Base-by-base conservation (phyloP, 2,888 invertebrate species). In the Scotopteryx bipunctaria region DNA sequence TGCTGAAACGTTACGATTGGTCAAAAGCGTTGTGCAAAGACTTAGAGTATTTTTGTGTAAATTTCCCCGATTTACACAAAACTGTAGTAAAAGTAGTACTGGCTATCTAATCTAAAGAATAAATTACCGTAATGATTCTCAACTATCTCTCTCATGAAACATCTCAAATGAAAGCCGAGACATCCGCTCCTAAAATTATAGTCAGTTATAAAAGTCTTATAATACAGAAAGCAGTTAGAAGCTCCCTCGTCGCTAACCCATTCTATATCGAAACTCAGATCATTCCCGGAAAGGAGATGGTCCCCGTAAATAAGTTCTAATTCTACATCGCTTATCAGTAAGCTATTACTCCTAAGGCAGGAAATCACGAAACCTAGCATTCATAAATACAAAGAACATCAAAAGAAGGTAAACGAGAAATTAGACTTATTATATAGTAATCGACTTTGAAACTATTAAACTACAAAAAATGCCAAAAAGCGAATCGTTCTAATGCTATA, bases 11-110 rank as follows among this genome's bases (percentile, higher is more conserved):
- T 59, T 55, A 50, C 40, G 32, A 54, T 80, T 81, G 78, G 81
- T 86, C 82, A 70, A 86, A n/a, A 87, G 86, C 86, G 69, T 73
- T 64, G 86, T 86, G 87, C 85, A 73, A 78, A 76, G 64, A 77
- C 76, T 72, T 81, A 78, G 51, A 59, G 50, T 72, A 73, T 68
- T 63, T 31, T 63, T 82, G 87, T 90, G 90, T 89, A 89, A 89
- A 89, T 78, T 89, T 90, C 90, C 90, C 90, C 90, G 57, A 61
- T 83, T 89, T 87, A 89, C 90, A 90, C 87, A 82, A 54, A 56
- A 41, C 59, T 50, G 46, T 48, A 62, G 17, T 53, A 64, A 63
- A 59, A 61, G 67, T 69, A 62, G 59, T 72, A 64, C 70, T 52
- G 62, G 49, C 69, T 76, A 75, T 74, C 56, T 58, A 65, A 61